These are phyloP conservation scores for Telenomus remus DNA, from an alignment of 1,140 invertebrate genomes.

Conservation along the genomic window DNA sequence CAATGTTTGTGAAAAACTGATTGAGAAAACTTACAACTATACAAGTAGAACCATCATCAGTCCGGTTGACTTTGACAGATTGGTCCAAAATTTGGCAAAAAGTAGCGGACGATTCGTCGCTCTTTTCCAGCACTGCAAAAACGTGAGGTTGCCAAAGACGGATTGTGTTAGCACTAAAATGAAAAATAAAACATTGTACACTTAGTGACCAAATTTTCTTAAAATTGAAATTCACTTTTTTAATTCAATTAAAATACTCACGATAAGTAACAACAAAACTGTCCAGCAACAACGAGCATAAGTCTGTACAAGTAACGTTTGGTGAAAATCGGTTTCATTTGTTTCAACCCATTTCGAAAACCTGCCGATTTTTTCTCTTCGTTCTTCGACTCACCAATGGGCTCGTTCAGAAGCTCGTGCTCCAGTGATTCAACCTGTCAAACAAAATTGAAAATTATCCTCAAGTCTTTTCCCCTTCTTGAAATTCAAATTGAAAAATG, in stretches of 20 bases:
- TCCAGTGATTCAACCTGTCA: slow-evolving; percentile 64
- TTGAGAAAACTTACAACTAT: slow-evolving; percentile 40
- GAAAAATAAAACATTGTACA: slow-evolving; percentile 69
- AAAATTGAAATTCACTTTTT: too few species aligned
- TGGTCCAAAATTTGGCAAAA: slow-evolving; percentile 67
- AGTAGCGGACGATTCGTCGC: slow-evolving; percentile 47
- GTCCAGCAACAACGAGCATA: slow-evolving; percentile 71
- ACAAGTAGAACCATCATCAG: slow-evolving; percentile 9
- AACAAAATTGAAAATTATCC: slow-evolving; percentile 1
- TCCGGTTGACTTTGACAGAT: slow-evolving; percentile 20
- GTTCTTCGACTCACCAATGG: slow-evolving; percentile 11
- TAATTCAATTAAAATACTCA: slow-evolving; percentile 62
- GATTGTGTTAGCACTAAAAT: slow-evolving; percentile 72
- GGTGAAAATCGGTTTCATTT: slow-evolving; percentile 73
- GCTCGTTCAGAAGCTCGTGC: slow-evolving; percentile 62
- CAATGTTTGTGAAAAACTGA: neutral
- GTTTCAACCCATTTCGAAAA: slow-evolving; percentile 64
- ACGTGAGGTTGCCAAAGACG: slow-evolving; percentile 79
- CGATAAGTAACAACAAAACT: slow-evolving; percentile 74
- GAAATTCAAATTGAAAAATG: too few species aligned
- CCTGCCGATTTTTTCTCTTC: slow-evolving; percentile 5
- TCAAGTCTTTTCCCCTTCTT: too few species aligned
- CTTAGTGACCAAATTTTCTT: too few species aligned
- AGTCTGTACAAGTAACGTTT: slow-evolving; percentile 68
- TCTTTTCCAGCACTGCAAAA: slow-evolving; percentile 75